Evolutionary conservation across 2,888 invertebrate genomes (phyloP).

Genomic region (Tetanocera ferruginea): DNA sequence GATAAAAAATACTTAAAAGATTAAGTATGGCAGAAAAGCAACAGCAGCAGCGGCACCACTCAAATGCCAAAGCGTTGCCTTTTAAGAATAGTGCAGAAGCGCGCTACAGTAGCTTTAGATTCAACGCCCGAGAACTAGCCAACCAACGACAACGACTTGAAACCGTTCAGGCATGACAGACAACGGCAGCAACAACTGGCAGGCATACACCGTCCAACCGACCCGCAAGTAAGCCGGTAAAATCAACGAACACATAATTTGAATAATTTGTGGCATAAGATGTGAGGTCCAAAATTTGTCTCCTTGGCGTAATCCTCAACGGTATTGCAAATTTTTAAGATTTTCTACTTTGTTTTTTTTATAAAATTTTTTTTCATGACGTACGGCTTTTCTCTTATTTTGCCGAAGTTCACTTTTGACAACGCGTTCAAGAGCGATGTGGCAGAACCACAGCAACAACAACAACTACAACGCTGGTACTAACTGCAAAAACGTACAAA

Average conservation of each 20-base stretch:
- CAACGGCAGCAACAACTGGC: background rate
- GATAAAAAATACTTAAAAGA: too few relatives aligned
- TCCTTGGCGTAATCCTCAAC: constrained; percentile 39
- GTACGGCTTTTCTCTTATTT: background rate
- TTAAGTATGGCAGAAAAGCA: too few relatives aligned
- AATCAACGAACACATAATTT: constrained; percentile 32
- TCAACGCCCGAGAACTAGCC: background rate
- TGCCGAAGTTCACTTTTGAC: background rate
- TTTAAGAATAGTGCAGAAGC: background rate
- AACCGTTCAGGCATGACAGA: constrained; percentile 4
- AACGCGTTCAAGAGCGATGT: constrained; percentile 21
- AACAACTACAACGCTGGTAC: constrained; percentile 42
- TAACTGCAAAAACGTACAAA: background rate
- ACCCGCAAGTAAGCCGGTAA: background rate
- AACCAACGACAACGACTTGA: background rate
- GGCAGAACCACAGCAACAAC: constrained; percentile 7
- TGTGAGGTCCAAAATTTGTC: constrained; percentile 46
- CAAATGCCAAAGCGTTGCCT: background rate
- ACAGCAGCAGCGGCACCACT: background rate
- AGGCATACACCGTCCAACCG: background rate
- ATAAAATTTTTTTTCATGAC: background rate
- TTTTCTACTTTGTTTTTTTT: background rate
- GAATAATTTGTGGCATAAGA: constrained; percentile 44
- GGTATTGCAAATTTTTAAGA: constrained; percentile 20
- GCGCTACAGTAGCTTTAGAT: constrained; percentile 5